phyloP scores from a whole-genome alignment of 2,113 vertebrate species.

The Cryptoleucopteryx plumbea region DNA sequence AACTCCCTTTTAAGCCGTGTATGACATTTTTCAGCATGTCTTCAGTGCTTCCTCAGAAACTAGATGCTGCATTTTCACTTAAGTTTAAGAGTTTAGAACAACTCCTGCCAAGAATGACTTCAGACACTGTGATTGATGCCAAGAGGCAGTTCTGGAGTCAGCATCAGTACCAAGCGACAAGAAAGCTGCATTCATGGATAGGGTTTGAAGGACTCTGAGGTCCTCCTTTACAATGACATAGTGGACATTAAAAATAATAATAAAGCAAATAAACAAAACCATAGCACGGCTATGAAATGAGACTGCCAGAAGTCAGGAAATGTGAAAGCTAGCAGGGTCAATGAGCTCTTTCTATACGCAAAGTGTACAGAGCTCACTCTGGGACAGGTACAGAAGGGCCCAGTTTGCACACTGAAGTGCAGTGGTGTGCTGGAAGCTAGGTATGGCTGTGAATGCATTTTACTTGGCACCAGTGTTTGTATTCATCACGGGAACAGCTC shows the following conservation, averaged over 20 bases:
- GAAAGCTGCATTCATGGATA: not conserved
- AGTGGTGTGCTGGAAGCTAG: accelerated
- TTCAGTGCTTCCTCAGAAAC: not conserved
- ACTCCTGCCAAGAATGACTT: not conserved
- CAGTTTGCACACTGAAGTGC: not conserved
- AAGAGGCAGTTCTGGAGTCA: not conserved
- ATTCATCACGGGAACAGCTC: accelerated
- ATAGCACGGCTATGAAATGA: not conserved
- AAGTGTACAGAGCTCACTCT: not conserved
- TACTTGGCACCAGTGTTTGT: not conserved
- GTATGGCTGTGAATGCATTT: not conserved
- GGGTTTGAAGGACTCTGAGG: not conserved
- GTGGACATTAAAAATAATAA: not conserved
- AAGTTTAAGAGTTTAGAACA: not conserved
- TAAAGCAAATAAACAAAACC: not conserved
- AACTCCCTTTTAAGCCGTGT: not conserved
- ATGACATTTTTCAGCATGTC: not conserved
- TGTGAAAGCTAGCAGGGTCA: not conserved
- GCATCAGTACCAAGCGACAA: not conserved
- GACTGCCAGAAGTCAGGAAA: not conserved
- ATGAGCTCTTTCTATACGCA: not conserved
- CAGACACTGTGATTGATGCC: not conserved
- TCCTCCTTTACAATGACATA: not conserved
- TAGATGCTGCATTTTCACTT: not conserved
- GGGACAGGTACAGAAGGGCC: not conserved